Percentiles rank a stretch among this genome's conserved stretches.
Evolutionary conservation across 2,797 vertebrate genomes (phyloP).

Genomic region (Melopsittacus undulatus): DNA sequence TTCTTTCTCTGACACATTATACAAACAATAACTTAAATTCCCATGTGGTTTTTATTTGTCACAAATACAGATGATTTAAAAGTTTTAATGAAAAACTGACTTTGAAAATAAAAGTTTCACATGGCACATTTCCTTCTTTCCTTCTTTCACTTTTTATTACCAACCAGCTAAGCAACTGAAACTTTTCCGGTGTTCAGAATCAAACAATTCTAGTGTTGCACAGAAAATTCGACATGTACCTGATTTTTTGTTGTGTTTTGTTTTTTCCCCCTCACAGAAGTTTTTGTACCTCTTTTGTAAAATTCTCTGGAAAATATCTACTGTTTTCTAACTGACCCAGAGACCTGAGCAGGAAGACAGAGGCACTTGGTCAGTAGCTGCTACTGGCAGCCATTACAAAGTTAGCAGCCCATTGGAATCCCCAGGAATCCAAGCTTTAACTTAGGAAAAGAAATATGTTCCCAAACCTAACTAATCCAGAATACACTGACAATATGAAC

Average conservation of each 20-base stretch:
- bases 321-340: not conserved
- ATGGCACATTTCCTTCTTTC: not conserved
- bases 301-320: not conserved
- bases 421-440: constrained; percentile 11
- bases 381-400: constrained; percentile 18
- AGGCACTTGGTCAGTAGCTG: constrained; percentile 32
- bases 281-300: not conserved
- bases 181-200: not conserved
- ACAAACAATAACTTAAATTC: constrained; percentile 37
- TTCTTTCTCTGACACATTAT: constrained; percentile 7
- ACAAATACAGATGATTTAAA: not conserved
- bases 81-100: constrained; percentile 6
- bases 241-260: not conserved
- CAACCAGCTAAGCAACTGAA: not conserved
- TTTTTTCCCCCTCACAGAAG: not conserved
- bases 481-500: not conserved
- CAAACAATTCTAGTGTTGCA: not conserved
- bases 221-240: not conserved
- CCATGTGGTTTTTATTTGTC: constrained; percentile 27
- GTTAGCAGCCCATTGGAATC: constrained; percentile 38
- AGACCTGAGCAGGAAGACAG: not conserved
- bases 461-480: constrained; percentile 12
- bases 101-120: not conserved
- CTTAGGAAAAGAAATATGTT: constrained; percentile 32
- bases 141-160: not conserved